Conservation (phyloP, 53 echinoderm and acorn worm genomes). For the Paelopatides confundens region DNA sequence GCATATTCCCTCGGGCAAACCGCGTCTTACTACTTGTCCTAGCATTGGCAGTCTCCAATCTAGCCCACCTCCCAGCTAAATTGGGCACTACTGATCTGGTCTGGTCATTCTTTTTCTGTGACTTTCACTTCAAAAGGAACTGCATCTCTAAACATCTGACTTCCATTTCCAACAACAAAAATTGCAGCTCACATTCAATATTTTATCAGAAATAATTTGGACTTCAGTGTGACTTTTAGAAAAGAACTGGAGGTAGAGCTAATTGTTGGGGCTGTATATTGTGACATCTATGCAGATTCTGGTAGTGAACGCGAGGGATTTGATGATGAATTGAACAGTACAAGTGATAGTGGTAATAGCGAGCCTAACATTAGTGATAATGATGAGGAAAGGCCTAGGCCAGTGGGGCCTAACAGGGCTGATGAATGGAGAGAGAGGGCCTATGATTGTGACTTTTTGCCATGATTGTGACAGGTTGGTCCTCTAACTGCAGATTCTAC, state of each 20-base stretch:
- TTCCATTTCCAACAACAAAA: constrained; percentile 16
- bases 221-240: background rate
- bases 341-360: background rate
- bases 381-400: constrained; percentile 5
- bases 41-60: too few species aligned
- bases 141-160: constrained; percentile 9
- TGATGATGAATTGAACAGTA: background rate
- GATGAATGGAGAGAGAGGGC: background rate
- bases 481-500: background rate
- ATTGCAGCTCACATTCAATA: constrained; percentile 2
- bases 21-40: too few species aligned
- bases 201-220: background rate
- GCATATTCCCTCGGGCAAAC: too few species aligned
- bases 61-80: too few species aligned
- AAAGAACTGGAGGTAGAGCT: background rate
- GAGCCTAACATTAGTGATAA: background rate
- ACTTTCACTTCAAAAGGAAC: too few species aligned
- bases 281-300: constrained; percentile 14
- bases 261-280: background rate
- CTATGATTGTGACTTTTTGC: background rate
- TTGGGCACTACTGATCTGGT: too few species aligned
- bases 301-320: constrained; percentile 13
- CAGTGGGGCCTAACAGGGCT: background rate
- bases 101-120: too few species aligned
- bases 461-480: background rate